A percentile compares a stretch with the other conserved stretches of the same genome.
phyloP scores from a whole-genome alignment of 2,113 vertebrate species.

The Brachyhypopomus gauderio region DNA sequence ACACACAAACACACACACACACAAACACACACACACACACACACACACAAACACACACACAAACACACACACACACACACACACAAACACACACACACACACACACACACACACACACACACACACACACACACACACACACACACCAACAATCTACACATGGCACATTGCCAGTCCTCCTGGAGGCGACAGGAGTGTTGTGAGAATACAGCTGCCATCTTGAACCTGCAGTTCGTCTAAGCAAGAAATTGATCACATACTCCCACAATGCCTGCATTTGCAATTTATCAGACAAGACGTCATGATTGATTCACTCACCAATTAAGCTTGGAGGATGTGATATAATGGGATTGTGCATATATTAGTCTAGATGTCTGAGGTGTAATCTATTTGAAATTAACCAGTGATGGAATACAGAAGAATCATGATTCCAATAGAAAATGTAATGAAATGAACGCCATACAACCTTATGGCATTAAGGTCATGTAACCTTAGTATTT shows the following conservation, averaged over 20 bases:
- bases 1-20: neutral
- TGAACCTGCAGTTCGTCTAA: neutral
- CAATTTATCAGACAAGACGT: neutral
- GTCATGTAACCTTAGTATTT: neutral
- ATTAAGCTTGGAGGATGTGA: slow-evolving; percentile 7
- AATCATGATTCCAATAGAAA: neutral
- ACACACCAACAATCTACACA: neutral
- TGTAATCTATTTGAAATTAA: slow-evolving; percentile 8
- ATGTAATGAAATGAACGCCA: neutral
- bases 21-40: slow-evolving; percentile 8
- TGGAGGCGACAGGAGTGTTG: too few species aligned
- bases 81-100: too few species aligned
- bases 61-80: too few species aligned
- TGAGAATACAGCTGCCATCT: neutral
- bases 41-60: too few species aligned
- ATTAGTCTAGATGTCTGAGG: neutral
- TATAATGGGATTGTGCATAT: neutral
- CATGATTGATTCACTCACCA: slow-evolving; percentile 22
- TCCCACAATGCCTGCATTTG: neutral
- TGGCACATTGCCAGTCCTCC: too few species aligned
- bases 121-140: neutral
- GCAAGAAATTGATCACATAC: neutral
- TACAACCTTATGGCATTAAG: neutral
- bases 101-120: too few species aligned
- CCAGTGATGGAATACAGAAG: neutral